Conservation (phyloP, 2,113 vertebrate species). For the Ceyx margarethae region DNA sequence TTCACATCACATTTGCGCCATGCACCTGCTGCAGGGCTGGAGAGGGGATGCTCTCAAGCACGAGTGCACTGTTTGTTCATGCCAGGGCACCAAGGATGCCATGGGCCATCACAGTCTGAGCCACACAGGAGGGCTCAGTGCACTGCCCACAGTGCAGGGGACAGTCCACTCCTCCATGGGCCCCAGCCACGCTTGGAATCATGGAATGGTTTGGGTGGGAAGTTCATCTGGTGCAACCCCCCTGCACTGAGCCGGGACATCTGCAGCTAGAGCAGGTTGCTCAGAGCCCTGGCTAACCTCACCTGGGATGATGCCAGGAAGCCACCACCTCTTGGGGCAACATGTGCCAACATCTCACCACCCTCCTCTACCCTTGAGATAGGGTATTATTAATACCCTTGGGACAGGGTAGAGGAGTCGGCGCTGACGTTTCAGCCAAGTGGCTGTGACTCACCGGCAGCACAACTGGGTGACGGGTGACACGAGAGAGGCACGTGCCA, state of each 20-base stretch:
- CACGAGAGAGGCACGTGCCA: rapidly evolving
- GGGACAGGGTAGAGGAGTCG: neutral
- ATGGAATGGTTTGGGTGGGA: too few relatives aligned
- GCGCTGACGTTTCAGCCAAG: rapidly evolving
- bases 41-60: neutral
- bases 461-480: neutral
- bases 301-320: neutral
- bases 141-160: neutral
- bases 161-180: neutral
- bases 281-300: neutral
- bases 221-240: too few relatives aligned
- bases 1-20: rapidly evolving
- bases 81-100: neutral
- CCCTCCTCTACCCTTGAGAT: neutral
- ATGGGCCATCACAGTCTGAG: rapidly evolving
- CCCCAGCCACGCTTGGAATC: neutral
- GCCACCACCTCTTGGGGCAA: neutral
- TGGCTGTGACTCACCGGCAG: neutral
- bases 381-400: too few relatives aligned
- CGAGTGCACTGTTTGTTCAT: rapidly evolving
- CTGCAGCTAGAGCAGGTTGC: too few relatives aligned
- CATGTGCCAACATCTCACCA: neutral
- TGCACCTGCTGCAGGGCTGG: neutral
- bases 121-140: neutral
- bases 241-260: too few relatives aligned